Percentiles rank a stretch among this genome's conserved stretches.
Evolutionary conservation across 2,888 invertebrate genomes (phyloP).

Genomic region (Amphiduros pacificus): DNA sequence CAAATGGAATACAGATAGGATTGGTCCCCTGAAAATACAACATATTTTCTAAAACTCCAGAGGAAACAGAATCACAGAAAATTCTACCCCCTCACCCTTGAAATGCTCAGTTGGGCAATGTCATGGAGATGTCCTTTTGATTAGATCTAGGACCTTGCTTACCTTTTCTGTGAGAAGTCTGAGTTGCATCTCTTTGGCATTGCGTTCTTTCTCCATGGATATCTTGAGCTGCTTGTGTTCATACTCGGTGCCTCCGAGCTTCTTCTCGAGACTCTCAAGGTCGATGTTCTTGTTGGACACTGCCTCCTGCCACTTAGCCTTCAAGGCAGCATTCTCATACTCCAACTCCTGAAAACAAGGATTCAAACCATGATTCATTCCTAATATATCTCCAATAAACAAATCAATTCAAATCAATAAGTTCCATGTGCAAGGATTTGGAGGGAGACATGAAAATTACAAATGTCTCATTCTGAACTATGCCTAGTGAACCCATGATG

Average conservation of each 20-base stretch:
- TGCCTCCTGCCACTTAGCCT: slow-evolving; percentile 38
- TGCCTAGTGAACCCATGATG: too few species aligned
- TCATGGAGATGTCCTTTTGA: too few species aligned
- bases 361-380: background rate
- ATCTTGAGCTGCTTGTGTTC: slow-evolving; percentile 39
- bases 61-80: too few species aligned
- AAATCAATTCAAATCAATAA: too few species aligned
- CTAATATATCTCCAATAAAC: background rate
- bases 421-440: too few species aligned
- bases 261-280: slow-evolving; percentile 44
- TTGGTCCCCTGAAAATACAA: background rate
- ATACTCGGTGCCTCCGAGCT: slow-evolving; percentile 48
- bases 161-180: slow-evolving; percentile 15
- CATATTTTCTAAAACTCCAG: background rate
- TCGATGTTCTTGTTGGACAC: slow-evolving; percentile 41
- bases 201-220: slow-evolving; percentile 8
- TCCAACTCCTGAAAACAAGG: slow-evolving; percentile 40
- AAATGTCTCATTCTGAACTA: too few species aligned
- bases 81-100: too few species aligned
- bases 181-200: background rate
- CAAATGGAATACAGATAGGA: too few species aligned
- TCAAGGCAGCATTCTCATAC: slow-evolving; percentile 42
- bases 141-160: background rate
- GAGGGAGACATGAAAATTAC: too few species aligned
- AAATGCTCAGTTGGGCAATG: too few species aligned